phyloP scores from a whole-genome alignment of 92 coral and sea anemone genomes.

The Scolanthus callimorphus region DNA sequence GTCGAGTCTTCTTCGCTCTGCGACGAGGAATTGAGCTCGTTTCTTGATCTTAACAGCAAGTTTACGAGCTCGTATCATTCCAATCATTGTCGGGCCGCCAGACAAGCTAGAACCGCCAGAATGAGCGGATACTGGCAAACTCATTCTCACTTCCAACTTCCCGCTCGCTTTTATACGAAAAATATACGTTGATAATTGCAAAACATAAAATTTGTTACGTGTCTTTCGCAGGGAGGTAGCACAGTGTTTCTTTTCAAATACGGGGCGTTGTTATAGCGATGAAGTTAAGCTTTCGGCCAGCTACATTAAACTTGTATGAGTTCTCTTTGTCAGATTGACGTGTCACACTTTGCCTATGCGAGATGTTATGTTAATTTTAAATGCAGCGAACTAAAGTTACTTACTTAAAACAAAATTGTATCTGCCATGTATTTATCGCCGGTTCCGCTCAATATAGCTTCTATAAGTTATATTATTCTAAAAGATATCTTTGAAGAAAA shows the following conservation, averaged over 20 bases:
- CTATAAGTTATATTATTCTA: too few relatives aligned
- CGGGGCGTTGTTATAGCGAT: conserved; percentile 88
- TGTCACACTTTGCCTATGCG: neutral
- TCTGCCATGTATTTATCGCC: neutral
- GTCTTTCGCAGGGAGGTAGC: neutral
- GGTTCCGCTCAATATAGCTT: neutral
- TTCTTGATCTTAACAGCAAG: conserved; percentile 87
- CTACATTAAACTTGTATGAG: conserved; percentile 63
- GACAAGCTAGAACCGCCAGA: conserved; percentile 51
- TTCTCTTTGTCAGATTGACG: neutral
- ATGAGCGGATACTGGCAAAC: conserved; percentile 19
- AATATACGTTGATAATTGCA: too few relatives aligned
- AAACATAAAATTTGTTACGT: neutral
- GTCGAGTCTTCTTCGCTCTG: conserved; percentile 73
- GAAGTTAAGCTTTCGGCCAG: conserved; percentile 3
- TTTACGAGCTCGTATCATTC: conserved; percentile 95
- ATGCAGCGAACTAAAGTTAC: neutral
- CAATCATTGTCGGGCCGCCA: conserved; percentile 81
- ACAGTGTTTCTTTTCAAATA: too few relatives aligned
- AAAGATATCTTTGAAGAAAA: too few relatives aligned
- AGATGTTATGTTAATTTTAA: neutral
- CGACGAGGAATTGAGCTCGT: conserved; percentile 93
- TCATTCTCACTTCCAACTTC: conserved; percentile 32
- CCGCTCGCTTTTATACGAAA: too few relatives aligned
- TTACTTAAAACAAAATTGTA: neutral